Evolutionary conservation across 2,888 invertebrate genomes (phyloP).

Genomic region (Drosophila peninsularis): DNA sequence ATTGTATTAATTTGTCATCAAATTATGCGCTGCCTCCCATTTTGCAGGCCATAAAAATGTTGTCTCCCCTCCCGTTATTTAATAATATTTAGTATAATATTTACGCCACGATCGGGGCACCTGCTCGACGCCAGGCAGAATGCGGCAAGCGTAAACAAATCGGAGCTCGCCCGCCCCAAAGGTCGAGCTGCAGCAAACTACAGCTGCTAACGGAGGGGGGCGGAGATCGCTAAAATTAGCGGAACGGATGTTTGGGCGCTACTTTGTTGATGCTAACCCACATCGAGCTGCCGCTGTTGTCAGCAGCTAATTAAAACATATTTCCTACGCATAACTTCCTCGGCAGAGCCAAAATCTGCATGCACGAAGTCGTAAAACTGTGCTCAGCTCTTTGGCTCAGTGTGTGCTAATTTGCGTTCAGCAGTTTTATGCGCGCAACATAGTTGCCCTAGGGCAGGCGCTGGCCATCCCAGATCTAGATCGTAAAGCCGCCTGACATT

Average conservation of each 20-base stretch:
- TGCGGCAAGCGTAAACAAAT: slow-evolving; percentile 47
- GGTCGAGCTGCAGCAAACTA: slow-evolving; percentile 33
- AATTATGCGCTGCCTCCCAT: slow-evolving; percentile 64
- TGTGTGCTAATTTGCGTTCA: slow-evolving; percentile 69
- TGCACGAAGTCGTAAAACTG: slow-evolving; percentile 69
- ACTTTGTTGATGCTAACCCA: slow-evolving; percentile 76
- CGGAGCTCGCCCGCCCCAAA: slow-evolving; percentile 46
- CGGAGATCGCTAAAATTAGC: slow-evolving; percentile 63
- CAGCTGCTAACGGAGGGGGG: not conserved
- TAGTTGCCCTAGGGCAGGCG: slow-evolving; percentile 57
- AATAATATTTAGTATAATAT: slow-evolving; percentile 1
- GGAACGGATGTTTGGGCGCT: slow-evolving; percentile 70
- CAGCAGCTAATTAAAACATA: slow-evolving; percentile 78
- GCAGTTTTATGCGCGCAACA: slow-evolving; percentile 64
- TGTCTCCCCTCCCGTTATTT: not conserved
- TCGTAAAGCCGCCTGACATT: slow-evolving; percentile 74
- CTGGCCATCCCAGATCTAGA: slow-evolving; percentile 50
- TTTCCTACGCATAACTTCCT: slow-evolving; percentile 78
- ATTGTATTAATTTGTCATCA: slow-evolving; percentile 79
- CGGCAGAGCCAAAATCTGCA: slow-evolving; percentile 64
- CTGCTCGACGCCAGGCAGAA: slow-evolving; percentile 43
- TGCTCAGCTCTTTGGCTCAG: slow-evolving; percentile 49
- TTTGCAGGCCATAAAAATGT: slow-evolving; percentile 36
- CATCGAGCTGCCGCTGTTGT: slow-evolving; percentile 61
- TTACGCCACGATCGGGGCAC: slow-evolving; percentile 37